phyloP scores from a whole-genome alignment of 2,797 vertebrate species.

The Cyprinodon diabolis region DNA sequence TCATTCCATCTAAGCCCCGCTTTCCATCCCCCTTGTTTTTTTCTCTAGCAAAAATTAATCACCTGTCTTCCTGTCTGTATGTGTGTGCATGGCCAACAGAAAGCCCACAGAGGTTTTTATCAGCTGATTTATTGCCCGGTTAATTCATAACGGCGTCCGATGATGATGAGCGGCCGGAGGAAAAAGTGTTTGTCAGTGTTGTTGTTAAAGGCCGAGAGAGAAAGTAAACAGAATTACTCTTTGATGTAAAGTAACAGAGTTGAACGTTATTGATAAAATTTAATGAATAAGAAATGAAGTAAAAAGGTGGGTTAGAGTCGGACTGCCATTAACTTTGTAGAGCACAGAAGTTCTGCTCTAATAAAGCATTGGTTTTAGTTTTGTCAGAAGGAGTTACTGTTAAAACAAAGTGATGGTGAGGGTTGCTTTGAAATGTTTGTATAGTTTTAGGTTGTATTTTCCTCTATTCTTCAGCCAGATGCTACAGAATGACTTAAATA shows the following conservation, averaged over 20 bases:
- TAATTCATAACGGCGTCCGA: constrained; percentile 81
- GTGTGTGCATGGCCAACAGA: constrained; percentile 66
- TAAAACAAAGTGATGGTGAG: neutral
- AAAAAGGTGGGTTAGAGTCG: neutral
- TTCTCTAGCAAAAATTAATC: constrained; percentile 72
- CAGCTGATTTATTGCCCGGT: constrained; percentile 82
- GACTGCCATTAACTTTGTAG: neutral
- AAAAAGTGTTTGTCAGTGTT: constrained; percentile 61
- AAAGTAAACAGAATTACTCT: constrained; percentile 50
- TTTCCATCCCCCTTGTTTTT: constrained; percentile 39
- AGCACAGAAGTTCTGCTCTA: neutral
- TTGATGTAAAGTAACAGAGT: constrained; percentile 50
- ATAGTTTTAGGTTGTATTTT: neutral
- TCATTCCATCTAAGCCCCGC: constrained; percentile 57
- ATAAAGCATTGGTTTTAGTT: neutral
- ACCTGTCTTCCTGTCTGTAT: constrained; percentile 61
- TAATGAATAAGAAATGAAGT: neutral
- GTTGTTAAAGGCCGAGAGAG: constrained; percentile 57
- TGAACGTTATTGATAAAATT: constrained; percentile 26
- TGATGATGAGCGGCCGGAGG: constrained; percentile 78
- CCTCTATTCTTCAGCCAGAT: neutral
- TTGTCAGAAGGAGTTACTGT: neutral
- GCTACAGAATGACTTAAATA: neutral
- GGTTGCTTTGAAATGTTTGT: neutral
- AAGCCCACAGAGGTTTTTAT: constrained; percentile 74